Evolutionary conservation across 2,113 vertebrate genomes (phyloP).

Genomic region (Festucalex cinctus): DNA sequence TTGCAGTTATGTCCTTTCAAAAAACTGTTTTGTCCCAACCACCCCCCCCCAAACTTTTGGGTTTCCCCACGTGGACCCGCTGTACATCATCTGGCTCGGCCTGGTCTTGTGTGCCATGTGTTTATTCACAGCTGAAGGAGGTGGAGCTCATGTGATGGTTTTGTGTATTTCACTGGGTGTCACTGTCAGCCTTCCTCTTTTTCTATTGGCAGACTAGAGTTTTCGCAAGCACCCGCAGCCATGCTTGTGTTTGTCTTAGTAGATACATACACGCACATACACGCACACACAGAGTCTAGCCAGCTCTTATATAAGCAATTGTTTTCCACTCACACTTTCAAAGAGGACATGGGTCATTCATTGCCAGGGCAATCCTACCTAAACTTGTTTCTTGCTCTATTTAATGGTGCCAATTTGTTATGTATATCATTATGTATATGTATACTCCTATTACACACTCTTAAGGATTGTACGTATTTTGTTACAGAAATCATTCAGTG

Average conservation of each 20-base stretch:
- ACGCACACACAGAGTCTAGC: slow-evolving; percentile 26
- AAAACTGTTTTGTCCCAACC: background rate
- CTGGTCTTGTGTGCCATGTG: no score
- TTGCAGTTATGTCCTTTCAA: slow-evolving; percentile 13
- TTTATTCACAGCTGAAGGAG: background rate
- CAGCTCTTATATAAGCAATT: slow-evolving; percentile 29
- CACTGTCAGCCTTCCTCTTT: slow-evolving; percentile 2
- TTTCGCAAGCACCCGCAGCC: slow-evolving; percentile 3
- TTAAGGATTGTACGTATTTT: no score
- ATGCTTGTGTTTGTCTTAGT: background rate
- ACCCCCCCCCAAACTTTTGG: slow-evolving; percentile 4
- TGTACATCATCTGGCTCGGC: slow-evolving; percentile 6
- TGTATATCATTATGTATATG: no score
- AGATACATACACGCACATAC: background rate
- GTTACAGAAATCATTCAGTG: no score
- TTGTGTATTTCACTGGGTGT: background rate
- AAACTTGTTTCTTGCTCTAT: no score
- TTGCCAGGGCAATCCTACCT: background rate
- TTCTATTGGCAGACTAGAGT: slow-evolving; percentile 6
- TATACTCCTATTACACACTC: no score
- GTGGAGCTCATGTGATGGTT: background rate
- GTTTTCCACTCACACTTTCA: background rate
- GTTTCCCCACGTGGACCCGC: slow-evolving; percentile 19
- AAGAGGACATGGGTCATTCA: background rate
- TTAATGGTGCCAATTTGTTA: no score